phyloP scores from a whole-genome alignment of 2,888 invertebrate genomes.

The Diarsia rubi region DNA sequence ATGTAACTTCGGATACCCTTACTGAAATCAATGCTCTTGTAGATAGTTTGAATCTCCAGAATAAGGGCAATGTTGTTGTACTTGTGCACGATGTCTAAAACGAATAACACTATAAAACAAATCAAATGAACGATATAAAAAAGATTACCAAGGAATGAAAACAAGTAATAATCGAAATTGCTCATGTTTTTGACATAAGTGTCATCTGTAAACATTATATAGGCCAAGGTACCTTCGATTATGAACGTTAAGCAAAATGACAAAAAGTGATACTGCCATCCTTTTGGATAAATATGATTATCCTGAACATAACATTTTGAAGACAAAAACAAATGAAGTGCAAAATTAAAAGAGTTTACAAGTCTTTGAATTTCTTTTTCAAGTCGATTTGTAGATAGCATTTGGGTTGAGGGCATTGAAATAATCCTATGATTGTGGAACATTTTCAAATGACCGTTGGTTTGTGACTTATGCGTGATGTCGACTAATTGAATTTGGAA shows the following conservation, averaged over 20 bases:
- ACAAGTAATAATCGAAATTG: not conserved
- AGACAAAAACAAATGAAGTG: slow-evolving; percentile 3
- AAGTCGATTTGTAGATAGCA: not conserved
- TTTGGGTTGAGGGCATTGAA: not conserved
- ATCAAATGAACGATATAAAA: not conserved
- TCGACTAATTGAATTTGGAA: no score
- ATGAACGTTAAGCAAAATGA: no score
- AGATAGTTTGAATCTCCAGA: slow-evolving; percentile 14
- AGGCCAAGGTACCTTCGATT: no score
- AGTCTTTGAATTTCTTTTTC: slow-evolving; percentile 17
- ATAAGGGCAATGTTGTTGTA: slow-evolving; percentile 10
- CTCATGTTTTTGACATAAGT: not conserved
- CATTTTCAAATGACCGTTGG: no score
- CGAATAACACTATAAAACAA: slow-evolving; percentile 1
- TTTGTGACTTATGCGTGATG: no score
- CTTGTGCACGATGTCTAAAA: not conserved
- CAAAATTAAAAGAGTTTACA: slow-evolving; percentile 17
- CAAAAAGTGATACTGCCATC: no score
- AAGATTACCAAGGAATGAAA: not conserved
- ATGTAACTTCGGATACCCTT: slow-evolving; percentile 2
- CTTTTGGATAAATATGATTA: slow-evolving; percentile 8
- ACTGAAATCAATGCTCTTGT: not conserved
- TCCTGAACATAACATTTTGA: slow-evolving; percentile 27
- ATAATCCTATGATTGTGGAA: not conserved
- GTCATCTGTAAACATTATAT: no score